phyloP scores from a whole-genome alignment of 2,888 invertebrate genomes.

The Drosophila sordidapex region DNA sequence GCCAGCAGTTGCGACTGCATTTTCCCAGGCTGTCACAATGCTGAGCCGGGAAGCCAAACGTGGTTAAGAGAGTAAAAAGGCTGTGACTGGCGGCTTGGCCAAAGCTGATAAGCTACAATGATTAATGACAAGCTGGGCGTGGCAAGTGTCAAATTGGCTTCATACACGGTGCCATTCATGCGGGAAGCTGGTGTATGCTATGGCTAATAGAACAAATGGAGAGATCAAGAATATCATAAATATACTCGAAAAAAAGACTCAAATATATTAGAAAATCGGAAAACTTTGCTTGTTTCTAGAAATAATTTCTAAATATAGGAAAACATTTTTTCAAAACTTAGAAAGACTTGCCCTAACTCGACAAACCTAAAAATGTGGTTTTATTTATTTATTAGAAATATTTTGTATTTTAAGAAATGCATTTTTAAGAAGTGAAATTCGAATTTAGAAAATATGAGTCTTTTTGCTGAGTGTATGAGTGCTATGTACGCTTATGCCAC shows the following conservation, averaged over 20 bases:
- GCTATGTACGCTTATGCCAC: background rate
- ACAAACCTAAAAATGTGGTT: too few relatives aligned
- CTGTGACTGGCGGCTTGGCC: background rate
- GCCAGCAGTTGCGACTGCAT: constrained; percentile 1
- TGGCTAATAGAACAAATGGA: constrained; percentile 1
- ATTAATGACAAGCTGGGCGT: constrained; percentile 75
- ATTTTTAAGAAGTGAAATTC: background rate
- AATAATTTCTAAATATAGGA: background rate
- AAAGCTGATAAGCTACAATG: constrained; percentile 49
- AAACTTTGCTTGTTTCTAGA: background rate
- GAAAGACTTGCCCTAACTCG: too few relatives aligned
- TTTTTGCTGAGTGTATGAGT: background rate
- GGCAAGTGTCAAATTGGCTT: constrained; percentile 65
- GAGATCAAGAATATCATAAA: background rate
- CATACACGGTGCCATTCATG: constrained; percentile 44
- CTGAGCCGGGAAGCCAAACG: background rate
- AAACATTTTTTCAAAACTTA: background rate
- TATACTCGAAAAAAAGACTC: background rate
- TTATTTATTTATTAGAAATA: too few relatives aligned
- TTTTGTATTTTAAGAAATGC: background rate
- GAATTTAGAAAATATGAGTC: too few relatives aligned
- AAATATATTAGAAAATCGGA: background rate
- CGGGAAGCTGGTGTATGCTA: constrained; percentile 3
- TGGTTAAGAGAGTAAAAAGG: background rate
- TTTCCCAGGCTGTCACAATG: constrained; percentile 6